Conservation (phyloP, 2,888 invertebrate genomes). For the Eutolmus rufibarbis region DNA sequence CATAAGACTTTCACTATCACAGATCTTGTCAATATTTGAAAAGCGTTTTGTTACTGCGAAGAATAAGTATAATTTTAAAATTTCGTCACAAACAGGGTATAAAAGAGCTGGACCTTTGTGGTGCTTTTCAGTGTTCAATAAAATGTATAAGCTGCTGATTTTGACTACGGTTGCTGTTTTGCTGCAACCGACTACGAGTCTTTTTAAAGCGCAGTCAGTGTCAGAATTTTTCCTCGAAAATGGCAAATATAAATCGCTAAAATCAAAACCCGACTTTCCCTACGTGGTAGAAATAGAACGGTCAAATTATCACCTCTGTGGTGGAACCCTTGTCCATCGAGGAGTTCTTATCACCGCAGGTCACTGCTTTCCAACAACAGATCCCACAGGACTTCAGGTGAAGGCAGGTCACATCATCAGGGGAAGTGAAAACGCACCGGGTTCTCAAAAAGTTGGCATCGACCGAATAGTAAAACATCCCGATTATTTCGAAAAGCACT, state of each 20-base stretch:
- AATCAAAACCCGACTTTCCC: background rate
- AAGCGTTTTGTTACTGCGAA: too few relatives aligned
- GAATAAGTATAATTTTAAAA: background rate
- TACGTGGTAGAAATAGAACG: background rate
- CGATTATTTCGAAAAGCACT: background rate
- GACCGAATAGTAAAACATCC: background rate
- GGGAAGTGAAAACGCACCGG: background rate
- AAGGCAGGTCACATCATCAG: background rate
- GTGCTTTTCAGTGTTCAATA: background rate
- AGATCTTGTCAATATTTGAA: background rate
- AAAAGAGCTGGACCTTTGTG: background rate
- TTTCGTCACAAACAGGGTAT: background rate
- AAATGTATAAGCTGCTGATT: background rate
- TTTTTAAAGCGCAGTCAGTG: background rate
- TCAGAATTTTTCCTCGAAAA: background rate
- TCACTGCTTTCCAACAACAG: background rate
- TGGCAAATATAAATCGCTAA: too few relatives aligned
- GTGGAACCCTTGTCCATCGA: background rate
- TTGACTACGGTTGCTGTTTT: background rate
- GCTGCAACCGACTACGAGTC: background rate
- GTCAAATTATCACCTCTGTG: background rate
- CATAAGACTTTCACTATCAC: too few relatives aligned
- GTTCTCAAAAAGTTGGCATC: background rate
- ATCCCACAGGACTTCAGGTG: background rate
- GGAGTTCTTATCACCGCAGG: background rate